These are phyloP conservation scores for Sakesphorus luctuosus DNA, from an alignment of 2,113 vertebrate species.

Conservation along the genomic window DNA sequence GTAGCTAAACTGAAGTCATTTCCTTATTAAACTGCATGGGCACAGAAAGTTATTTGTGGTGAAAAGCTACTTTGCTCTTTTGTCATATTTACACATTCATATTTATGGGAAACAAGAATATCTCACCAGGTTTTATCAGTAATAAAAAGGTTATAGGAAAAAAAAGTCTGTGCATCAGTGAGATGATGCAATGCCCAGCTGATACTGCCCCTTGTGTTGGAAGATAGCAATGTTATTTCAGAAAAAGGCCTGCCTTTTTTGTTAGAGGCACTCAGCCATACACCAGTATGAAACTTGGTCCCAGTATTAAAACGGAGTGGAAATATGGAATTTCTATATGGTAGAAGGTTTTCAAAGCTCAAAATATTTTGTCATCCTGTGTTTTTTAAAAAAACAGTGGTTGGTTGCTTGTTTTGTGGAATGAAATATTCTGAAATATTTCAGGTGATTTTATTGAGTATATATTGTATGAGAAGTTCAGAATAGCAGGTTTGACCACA, in stretches of 20 bases:
- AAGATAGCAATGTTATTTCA: not conserved
- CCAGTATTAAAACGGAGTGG: not conserved
- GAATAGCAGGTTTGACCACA: not conserved
- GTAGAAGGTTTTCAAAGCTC: not conserved
- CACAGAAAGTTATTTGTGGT: not conserved
- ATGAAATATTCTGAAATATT: not conserved
- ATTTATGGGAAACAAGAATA: not conserved
- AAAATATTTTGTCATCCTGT: not conserved
- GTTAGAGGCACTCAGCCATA: not conserved
- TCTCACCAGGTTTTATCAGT: not conserved
- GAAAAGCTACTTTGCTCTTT: not conserved
- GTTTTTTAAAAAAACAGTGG: not conserved
- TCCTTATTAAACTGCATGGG: not conserved
- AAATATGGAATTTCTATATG: not conserved
- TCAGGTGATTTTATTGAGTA: not conserved
- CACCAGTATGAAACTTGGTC: not conserved
- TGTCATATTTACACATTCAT: not conserved
- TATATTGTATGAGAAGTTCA: not conserved
- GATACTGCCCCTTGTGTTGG: not conserved
- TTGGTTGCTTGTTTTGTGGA: not conserved
- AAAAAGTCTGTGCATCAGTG: not conserved
- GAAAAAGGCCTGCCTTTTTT: not conserved
- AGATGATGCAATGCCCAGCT: not conserved
- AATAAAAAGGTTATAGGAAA: not conserved
- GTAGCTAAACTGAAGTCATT: not conserved